These are phyloP conservation scores for Miichthys miiuy DNA, from an alignment of 2,797 vertebrate genomes.

Conservation along the genomic window DNA sequence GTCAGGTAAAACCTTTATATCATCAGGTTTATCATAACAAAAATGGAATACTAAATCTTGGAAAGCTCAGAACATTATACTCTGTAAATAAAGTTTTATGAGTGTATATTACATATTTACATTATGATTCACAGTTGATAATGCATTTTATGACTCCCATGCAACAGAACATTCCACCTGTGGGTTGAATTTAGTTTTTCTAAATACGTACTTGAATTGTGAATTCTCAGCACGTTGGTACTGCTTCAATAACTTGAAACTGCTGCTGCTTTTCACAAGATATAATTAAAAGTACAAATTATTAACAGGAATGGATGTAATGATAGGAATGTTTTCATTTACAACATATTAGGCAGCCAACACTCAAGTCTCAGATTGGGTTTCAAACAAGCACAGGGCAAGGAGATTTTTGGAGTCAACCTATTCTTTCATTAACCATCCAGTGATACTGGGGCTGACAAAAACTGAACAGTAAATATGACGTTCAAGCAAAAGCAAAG, in stretches of 20 bases:
- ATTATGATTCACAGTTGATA: not conserved
- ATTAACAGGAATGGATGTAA: conserved; percentile 1
- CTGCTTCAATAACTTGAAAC: not conserved
- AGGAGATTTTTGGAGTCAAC: not conserved
- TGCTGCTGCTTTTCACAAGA: not conserved
- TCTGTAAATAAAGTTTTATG: not conserved
- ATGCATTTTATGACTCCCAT: not conserved
- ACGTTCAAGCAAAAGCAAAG: not conserved
- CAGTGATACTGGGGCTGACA: conserved; percentile 1
- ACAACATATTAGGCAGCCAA: conserved; percentile 1
- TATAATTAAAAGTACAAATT: conserved; percentile 14
- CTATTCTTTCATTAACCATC: conserved; percentile 2
- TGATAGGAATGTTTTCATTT: conserved; percentile 4
- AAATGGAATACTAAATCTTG: conserved; percentile 3
- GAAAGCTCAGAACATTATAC: not conserved
- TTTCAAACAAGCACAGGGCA: not conserved
- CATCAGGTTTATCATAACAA: conserved; percentile 25
- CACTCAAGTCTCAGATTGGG: not conserved
- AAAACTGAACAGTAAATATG: not conserved
- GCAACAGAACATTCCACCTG: not conserved
- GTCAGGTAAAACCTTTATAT: conserved; percentile 34
- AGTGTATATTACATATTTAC: not conserved
- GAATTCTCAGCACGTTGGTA: not conserved
- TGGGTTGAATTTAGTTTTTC: not conserved
- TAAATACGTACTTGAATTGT: not conserved